phyloP scores from a whole-genome alignment of 2,888 invertebrate genomes.

The Philhelius pedissequus region DNA sequence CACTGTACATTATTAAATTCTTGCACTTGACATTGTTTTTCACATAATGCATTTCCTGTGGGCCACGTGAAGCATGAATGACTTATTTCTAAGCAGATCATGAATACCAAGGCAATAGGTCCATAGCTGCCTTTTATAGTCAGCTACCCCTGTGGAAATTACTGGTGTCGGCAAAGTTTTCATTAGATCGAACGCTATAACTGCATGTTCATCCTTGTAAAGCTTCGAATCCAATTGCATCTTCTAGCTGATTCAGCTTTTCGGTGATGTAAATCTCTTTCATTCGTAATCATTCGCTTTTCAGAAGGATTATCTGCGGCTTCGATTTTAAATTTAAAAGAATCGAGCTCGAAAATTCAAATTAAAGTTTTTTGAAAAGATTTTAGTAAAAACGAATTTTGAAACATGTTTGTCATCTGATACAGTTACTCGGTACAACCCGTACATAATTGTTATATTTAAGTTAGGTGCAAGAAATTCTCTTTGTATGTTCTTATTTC shows the following conservation, averaged over 20 bases:
- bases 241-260: constrained; percentile 35
- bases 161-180: too few species aligned
- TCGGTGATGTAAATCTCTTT: background rate
- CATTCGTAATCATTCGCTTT: background rate
- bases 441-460: constrained; percentile 20
- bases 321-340: background rate
- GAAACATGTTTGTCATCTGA: too few species aligned
- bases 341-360: background rate
- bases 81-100: background rate
- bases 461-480: constrained; percentile 33
- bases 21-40: background rate
- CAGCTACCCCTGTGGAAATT: too few species aligned
- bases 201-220: too few species aligned
- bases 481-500: constrained; percentile 39
- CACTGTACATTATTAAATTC: too few species aligned
- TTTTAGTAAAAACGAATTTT: constrained; percentile 35
- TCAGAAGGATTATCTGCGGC: background rate
- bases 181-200: too few species aligned
- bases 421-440: too few species aligned
- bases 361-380: constrained; percentile 63
- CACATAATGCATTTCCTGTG: too few species aligned
- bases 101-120: too few species aligned
- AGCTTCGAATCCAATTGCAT: too few species aligned
- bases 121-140: too few species aligned
- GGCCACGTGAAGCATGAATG: background rate